Evolutionary conservation across 2,113 vertebrate species (phyloP), one percentile per base, ranked within the genome.

Genomic region (Catagonus wagneri): DNA sequence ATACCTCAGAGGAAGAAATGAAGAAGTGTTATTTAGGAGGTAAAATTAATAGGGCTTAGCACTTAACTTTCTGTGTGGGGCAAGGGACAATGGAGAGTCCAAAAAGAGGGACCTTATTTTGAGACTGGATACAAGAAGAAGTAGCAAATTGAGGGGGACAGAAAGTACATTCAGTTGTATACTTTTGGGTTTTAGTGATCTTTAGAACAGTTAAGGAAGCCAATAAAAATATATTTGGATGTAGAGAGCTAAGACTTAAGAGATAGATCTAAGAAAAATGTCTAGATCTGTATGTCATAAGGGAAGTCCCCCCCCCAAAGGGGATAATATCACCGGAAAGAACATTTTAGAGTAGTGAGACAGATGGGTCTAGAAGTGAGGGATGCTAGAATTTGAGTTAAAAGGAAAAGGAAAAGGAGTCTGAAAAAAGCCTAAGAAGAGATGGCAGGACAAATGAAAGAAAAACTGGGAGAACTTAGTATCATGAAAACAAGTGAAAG

Each of bases 401-500:
- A 25, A 72, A 78, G 27, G 34, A 75, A 85, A 71, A 89, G 23
- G 11, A 71, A 69, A 95, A 61, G 3, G 12, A 39, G 13, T 7
- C 20, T 66, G 17, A 61, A 54, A 58, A 50, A 56, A 5, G 17
- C 66, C 32, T 86, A 72, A 68, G 16, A 63, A 81, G 23, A 81
- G 25, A 61, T 58, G 32, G 1, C 6, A 32, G 23, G 15, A 39
- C 34, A 75, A 81, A 86, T 17, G 8, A 58, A 63, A 83, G 65
- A 71, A 20, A 92, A 83, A 44, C 1, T 69, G 39, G 29, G 13
- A 72, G 29, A 66, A 60, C 54, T n/a, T 36, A 2, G 23, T 58
- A 65, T 80, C 54, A 80, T 52, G 65, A 81, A 89, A 95, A 27
- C 32, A 84, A 89, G 83, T 39, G 15, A 52, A 87, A 78, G 65